Evolutionary conservation across 2,113 vertebrate genomes (phyloP).

Genomic region (Cebus imitator): DNA sequence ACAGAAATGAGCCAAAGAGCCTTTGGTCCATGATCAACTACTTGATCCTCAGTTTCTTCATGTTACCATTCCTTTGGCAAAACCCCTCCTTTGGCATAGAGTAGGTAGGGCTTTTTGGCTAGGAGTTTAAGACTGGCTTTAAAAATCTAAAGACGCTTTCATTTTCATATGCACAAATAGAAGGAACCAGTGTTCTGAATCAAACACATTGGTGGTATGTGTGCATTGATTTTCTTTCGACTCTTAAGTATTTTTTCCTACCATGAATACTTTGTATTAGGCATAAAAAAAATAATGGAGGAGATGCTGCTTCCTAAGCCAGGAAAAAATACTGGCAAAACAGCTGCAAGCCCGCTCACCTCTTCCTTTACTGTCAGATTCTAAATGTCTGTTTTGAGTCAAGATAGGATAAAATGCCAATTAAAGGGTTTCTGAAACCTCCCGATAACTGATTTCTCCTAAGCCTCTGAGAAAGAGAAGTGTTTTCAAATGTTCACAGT

Average conservation of each 20-base stretch:
- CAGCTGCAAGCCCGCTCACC: neutral
- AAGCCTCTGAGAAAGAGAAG: neutral
- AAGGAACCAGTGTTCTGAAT: neutral
- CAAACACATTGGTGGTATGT: neutral
- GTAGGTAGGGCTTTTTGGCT: rapidly evolving
- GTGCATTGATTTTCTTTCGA: neutral
- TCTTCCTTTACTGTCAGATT: neutral
- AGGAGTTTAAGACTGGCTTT: neutral
- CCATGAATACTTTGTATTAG: neutral
- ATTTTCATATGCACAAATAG: neutral
- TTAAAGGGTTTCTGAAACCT: slow-evolving; percentile 55
- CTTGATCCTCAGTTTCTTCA: neutral
- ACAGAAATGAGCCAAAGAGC: neutral
- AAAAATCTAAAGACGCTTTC: neutral
- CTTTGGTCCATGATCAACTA: neutral
- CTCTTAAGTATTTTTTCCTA: slow-evolving; percentile 20
- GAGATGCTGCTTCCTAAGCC: neutral
- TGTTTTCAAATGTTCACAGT: slow-evolving; percentile 39
- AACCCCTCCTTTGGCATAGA: neutral
- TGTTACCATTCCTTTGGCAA: neutral
- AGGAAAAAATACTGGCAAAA: neutral
- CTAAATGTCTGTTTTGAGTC: neutral
- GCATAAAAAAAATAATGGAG: neutral
- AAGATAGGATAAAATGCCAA: slow-evolving; percentile 46
- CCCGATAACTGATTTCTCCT: slow-evolving; percentile 32